Conservation (phyloP, 2,888 invertebrate species). For the Scotopteryx bipunctaria region DNA sequence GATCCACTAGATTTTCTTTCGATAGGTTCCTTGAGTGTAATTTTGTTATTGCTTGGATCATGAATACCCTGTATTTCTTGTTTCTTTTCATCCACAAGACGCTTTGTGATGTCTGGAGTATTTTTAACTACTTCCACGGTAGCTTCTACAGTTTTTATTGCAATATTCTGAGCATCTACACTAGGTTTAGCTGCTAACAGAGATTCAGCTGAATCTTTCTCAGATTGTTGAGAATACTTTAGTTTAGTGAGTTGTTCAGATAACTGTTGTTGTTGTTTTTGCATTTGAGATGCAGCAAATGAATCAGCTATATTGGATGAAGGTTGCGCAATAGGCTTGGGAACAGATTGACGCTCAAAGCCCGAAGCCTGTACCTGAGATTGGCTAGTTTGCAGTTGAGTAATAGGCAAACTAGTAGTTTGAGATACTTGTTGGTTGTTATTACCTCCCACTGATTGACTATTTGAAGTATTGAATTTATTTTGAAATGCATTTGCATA, state of each 20-base stretch:
- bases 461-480: conserved; percentile 47
- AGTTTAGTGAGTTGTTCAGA: conserved; percentile 59
- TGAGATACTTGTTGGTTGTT: conserved; percentile 52
- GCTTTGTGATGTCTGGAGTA: conserved; percentile 55
- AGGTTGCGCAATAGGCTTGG: conserved; percentile 44
- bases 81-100: conserved; percentile 63
- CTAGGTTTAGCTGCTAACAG: conserved; percentile 65
- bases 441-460: conserved; percentile 45
- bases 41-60: conserved; percentile 60
- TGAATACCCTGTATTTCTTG: conserved; percentile 59
- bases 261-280: conserved; percentile 47
- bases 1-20: conserved; percentile 76
- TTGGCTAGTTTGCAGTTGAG: conserved; percentile 47
- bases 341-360: conserved; percentile 48
- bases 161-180: conserved; percentile 54
- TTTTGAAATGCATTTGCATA: conserved; percentile 45
- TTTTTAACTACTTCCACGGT: conserved; percentile 56
- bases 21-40: conserved; percentile 74
- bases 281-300: conserved; percentile 48
- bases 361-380: conserved; percentile 47
- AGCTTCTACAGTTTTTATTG: conserved; percentile 54
- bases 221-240: conserved; percentile 61
- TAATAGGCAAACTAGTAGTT: conserved; percentile 42
- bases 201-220: conserved; percentile 68
- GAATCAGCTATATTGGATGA: conserved; percentile 49